phyloP scores from a whole-genome alignment of 2,113 vertebrate species.

The Leucopsar rothschildi region DNA sequence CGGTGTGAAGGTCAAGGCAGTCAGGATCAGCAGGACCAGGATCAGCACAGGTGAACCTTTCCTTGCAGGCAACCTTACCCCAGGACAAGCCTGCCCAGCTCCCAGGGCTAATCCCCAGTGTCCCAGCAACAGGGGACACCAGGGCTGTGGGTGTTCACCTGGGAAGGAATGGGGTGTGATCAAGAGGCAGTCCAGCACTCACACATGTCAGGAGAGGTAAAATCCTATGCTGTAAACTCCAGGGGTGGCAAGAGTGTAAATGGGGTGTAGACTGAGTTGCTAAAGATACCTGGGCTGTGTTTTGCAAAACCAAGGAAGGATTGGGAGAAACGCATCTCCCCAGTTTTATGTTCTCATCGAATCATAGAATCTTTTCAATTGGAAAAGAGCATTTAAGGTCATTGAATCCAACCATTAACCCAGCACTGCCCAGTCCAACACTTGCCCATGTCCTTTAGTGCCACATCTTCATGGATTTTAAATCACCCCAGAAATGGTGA shows the following conservation, averaged over 20 bases:
- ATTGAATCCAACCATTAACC: background rate
- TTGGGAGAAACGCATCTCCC: background rate
- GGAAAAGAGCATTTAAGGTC: background rate
- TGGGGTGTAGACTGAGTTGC: background rate
- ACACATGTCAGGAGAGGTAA: background rate
- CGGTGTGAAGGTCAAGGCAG: background rate
- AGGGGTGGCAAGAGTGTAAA: background rate
- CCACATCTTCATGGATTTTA: background rate
- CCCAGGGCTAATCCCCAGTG: background rate
- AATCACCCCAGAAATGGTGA: background rate
- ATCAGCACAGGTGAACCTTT: background rate
- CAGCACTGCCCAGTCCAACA: background rate
- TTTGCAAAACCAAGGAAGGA: background rate
- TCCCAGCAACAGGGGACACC: rapidly evolving
- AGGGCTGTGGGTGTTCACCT: background rate
- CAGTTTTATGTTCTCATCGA: background rate
- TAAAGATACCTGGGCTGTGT: background rate
- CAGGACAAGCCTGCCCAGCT: background rate
- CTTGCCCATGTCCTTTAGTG: background rate
- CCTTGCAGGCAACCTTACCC: background rate
- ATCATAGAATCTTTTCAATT: background rate
- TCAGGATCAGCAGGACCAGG: background rate
- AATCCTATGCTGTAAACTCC: background rate
- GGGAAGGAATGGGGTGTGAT: background rate
- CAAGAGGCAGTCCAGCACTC: background rate